These are phyloP conservation scores for Glossosoma conforme DNA, from an alignment of 1,140 invertebrate species.

Conservation along the genomic window DNA sequence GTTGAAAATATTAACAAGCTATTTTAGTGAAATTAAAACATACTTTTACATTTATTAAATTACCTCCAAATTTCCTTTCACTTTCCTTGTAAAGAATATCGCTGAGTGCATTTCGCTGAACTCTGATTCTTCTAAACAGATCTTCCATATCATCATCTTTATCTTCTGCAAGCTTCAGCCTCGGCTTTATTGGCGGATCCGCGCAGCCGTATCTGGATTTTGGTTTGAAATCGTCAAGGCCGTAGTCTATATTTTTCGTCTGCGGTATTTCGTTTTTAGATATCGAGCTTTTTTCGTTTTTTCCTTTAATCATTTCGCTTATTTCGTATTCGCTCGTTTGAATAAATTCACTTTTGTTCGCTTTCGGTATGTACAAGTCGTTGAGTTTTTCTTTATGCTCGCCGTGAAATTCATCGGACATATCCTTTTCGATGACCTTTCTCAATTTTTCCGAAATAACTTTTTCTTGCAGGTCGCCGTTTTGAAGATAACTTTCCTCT, in stretches of 20 bases:
- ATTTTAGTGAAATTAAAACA: too few species aligned
- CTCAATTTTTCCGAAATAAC: conserved; percentile 43
- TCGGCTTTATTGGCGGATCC: conserved; percentile 2
- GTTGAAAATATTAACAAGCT: too few species aligned
- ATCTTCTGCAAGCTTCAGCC: conserved; percentile 21
- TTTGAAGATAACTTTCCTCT: conserved; percentile 43
- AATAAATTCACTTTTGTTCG: conserved; percentile 41
- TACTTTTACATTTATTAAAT: too few species aligned
- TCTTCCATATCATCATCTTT: conserved; percentile 56
- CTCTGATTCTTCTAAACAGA: conserved; percentile 59
- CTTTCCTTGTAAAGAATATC: conserved; percentile 63
- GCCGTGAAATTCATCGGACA: conserved; percentile 47
- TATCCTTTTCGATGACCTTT: conserved; percentile 50
- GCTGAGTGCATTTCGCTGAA: conserved; percentile 63
- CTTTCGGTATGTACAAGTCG: conserved; percentile 40
- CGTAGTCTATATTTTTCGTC: too few species aligned
- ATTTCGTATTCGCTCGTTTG: conserved; percentile 35
- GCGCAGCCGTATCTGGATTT: too few species aligned
- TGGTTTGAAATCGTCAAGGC: too few species aligned
- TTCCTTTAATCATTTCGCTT: conserved; percentile 20
- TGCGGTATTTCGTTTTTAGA: conserved; percentile 26
- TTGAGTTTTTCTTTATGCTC: conserved; percentile 12
- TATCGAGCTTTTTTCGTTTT: conserved; percentile 29
- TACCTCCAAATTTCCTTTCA: conserved; percentile 48
- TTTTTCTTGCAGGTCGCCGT: conserved; percentile 43